A percentile compares a stretch with the other conserved stretches of the same genome.
Conservation (phyloP, 1,140 invertebrate species). For the Atta colombica region DNA sequence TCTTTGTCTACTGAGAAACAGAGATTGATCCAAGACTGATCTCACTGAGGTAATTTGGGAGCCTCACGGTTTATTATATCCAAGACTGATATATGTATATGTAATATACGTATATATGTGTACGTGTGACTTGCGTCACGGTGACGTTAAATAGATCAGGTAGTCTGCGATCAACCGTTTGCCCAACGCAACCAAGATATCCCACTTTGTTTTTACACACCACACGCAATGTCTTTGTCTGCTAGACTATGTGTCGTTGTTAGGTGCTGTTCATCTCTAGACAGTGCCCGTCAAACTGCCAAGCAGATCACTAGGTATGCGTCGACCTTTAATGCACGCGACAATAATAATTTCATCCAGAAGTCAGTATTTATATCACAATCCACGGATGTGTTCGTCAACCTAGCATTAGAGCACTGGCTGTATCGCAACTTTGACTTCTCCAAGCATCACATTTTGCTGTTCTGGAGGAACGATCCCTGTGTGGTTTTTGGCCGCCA, state of each 20-base stretch:
- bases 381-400: slow-evolving; percentile 95
- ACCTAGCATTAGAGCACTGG: slow-evolving; percentile 98
- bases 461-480: slow-evolving; percentile 97
- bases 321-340: slow-evolving; percentile 31
- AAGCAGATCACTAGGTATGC: slow-evolving; percentile 2
- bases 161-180: slow-evolving; percentile 15
- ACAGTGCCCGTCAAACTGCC: not conserved
- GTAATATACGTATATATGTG: not conserved
- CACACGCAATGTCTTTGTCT: slow-evolving; percentile 78
- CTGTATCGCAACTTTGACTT: slow-evolving; percentile 95
- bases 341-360: slow-evolving; percentile 86
- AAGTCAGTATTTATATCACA: slow-evolving; percentile 97
- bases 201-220: not conserved
- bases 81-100: slow-evolving; percentile 61
- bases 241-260: slow-evolving; percentile 52
- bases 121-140: not conserved
- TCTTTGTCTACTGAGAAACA: slow-evolving; percentile 8
- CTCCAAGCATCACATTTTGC: slow-evolving; percentile 92
- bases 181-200: not conserved
- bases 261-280: slow-evolving; percentile 35
- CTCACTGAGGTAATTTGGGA: not conserved
- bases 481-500: slow-evolving; percentile 98
- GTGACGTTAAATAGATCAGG: not conserved
- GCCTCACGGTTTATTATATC: not conserved
- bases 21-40: slow-evolving; percentile 46